Percentiles rank a stretch among this genome's conserved stretches.
These are phyloP conservation scores for Drosophila mimetica DNA, from an alignment of 2,888 invertebrate genomes.

Conservation along the genomic window DNA sequence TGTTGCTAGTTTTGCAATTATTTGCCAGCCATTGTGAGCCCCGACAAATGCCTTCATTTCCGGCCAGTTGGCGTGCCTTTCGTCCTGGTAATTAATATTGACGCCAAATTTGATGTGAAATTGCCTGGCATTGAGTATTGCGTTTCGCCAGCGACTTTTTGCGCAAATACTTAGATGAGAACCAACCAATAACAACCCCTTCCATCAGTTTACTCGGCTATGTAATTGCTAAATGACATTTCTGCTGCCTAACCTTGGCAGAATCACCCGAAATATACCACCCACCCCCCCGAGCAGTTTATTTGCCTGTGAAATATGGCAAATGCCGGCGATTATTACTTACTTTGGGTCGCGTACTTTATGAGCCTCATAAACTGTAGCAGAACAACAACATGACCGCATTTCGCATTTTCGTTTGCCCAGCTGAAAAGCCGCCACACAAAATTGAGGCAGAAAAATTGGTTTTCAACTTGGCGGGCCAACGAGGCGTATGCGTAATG, in stretches of 20 bases:
- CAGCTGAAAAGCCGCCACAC: conserved; percentile 17
- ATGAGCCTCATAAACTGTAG: conserved; percentile 52
- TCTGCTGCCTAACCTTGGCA: conserved; percentile 56
- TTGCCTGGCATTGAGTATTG: conserved; percentile 55
- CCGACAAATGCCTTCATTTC: conserved; percentile 71
- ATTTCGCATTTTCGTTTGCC: conserved; percentile 32
- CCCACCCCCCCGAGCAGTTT: conserved; percentile 42
- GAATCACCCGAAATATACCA: neutral
- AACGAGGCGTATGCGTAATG: conserved; percentile 34
- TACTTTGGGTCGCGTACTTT: conserved; percentile 51
- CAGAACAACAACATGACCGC: conserved; percentile 39
- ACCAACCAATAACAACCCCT: neutral
- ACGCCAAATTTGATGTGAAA: conserved; percentile 76
- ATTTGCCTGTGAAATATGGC: conserved; percentile 73
- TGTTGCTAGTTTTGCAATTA: conserved; percentile 75
- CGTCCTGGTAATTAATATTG: conserved; percentile 72
- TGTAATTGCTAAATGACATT: conserved; percentile 69
- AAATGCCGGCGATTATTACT: conserved; percentile 72
- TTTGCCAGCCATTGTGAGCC: conserved; percentile 36
- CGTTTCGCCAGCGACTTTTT: conserved; percentile 30
- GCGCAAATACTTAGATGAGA: conserved; percentile 35
- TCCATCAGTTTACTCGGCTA: conserved; percentile 54
- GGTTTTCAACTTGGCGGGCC: conserved; percentile 24
- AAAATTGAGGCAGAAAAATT: conserved; percentile 23
- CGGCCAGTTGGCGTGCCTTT: conserved; percentile 54